Percentiles rank a stretch among this genome's conserved stretches.
These are phyloP conservation scores for Stegostoma tigrinum DNA, from an alignment of 2,113 vertebrate species.

Conservation along the genomic window DNA sequence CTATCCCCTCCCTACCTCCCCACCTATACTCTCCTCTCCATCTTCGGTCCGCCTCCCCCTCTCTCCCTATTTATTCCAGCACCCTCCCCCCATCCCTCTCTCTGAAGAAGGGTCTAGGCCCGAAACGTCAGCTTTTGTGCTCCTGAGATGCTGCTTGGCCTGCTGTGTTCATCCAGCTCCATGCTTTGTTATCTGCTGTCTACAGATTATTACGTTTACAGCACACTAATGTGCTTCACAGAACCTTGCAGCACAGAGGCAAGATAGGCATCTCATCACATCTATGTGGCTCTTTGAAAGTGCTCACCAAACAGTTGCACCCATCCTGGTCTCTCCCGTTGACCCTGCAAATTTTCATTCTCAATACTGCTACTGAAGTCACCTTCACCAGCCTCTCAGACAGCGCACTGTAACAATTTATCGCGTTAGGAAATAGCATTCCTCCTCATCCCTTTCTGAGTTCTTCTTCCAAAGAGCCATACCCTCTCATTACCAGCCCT, in stretches of 20 bases:
- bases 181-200: too few relatives aligned
- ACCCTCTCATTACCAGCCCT: not conserved
- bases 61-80: too few relatives aligned
- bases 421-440: not conserved
- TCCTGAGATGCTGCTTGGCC: too few relatives aligned
- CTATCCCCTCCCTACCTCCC: too few relatives aligned
- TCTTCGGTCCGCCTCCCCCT: too few relatives aligned
- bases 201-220: not conserved
- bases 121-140: too few relatives aligned
- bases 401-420: not conserved
- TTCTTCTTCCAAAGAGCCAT: not conserved
- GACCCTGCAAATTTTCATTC: not conserved
- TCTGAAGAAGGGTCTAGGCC: too few relatives aligned
- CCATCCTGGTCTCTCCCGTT: not conserved
- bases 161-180: too few relatives aligned
- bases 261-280: not conserved
- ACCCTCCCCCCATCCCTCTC: too few relatives aligned
- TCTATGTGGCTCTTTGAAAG: not conserved
- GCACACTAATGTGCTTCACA: not conserved
- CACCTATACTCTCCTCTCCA: too few relatives aligned
- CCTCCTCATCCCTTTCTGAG: not conserved
- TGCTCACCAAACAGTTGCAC: not conserved
- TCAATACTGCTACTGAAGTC: not conserved
- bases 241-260: not conserved
- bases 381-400: not conserved